Evolutionary conservation across 1,140 invertebrate species (phyloP), one percentile per base, ranked within the genome.

Genomic region (Vanessa tameamea): DNA sequence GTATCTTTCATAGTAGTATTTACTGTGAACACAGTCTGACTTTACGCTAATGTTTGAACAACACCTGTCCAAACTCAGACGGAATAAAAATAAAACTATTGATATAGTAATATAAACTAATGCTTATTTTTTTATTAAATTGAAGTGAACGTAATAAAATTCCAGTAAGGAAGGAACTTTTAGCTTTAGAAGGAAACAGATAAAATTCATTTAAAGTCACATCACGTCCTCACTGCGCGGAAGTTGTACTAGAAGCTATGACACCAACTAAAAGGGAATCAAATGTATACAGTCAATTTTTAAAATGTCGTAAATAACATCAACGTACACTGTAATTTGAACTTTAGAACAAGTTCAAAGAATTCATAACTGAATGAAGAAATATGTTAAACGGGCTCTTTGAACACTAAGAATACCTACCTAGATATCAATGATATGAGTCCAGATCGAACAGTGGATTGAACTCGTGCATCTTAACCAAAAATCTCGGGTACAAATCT

Each of bases 191-290:
- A 57, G 53, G 53, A 23, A 23, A 57, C 16, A 57, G 53, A 57
- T 23, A 57, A 23, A 57, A 57, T 57, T 12, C 12, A 57, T 57
- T 57, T 57, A 9, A 14, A 57, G 20, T 57, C 53, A 9, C 53
- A 9, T 11, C 53, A 57, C 53, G 53, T 57, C 15, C 15, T 11
- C 20, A 9, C 53, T 16, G 9, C n/a, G 16, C 53, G 53, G 53
- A 57, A 57, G 53, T 57, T 23, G 15, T 23, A 57, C 51, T 53
- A 23, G 53, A 57, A 57, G 16, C 53, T 57, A 43, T 43, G 53
- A 57, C 53, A 57, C 53, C 53, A 20, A 57, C 16, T 57, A 57
- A 57, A 57, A 57, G 53, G 53, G 53, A 57, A 57, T 57, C 53
- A 57, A 57, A 57, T 57, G 20, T 57, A 57, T 26, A 57, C 9